Base-by-base conservation (phyloP, 2,113 vertebrate species). In the Hoplias malabaricus region DNA sequence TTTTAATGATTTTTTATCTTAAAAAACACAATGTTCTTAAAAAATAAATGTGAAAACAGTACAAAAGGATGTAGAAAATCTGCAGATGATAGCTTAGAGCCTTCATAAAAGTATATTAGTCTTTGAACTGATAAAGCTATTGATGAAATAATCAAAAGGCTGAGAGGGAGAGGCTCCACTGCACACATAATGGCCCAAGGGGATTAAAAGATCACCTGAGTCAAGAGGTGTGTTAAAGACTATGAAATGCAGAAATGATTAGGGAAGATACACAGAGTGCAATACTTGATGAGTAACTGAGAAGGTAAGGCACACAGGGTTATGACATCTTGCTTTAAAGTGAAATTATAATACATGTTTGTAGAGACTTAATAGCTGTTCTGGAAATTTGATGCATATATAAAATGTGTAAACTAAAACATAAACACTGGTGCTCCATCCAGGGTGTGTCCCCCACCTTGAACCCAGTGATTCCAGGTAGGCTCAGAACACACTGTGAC, bases 1-100 rank as follows among this genome's bases (percentile, higher is more conserved):
- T 90, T 90, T 87, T 89, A 89, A 91, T 87, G 87, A 86, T 85
- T 88, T 80, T 73, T 81, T 56, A 19, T 40, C 56, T 74, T 80
- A 53, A 46, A 21, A 48, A 36, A 27, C 13, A 9, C 29, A 66
- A 57, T 54, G 27, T 23, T 34, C 36, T 36, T 19, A 2, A 36
- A 19, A 61, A 50, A 23, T 42, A 67, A 42, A 79, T 61, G 16
- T 69, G 31, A 67, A 69, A 8, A 13, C 38, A 70, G 48, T 40
- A 21, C 19, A 50, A 54, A 69, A 21, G 0, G 11, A 38, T 12
- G 42, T 29, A 42, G 8, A 43, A 38, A 46, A 66, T 75, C 33
- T 54, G 5, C 36, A 29, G 16, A 68, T 36, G 23, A 71, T 23
- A 71, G 16, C 5, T 27, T 34, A 9, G 4, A 38, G 53, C 12